Base-by-base conservation (phyloP, 1,140 invertebrate species). In the Pachyrhynchus sulphureomaculatus region DNA sequence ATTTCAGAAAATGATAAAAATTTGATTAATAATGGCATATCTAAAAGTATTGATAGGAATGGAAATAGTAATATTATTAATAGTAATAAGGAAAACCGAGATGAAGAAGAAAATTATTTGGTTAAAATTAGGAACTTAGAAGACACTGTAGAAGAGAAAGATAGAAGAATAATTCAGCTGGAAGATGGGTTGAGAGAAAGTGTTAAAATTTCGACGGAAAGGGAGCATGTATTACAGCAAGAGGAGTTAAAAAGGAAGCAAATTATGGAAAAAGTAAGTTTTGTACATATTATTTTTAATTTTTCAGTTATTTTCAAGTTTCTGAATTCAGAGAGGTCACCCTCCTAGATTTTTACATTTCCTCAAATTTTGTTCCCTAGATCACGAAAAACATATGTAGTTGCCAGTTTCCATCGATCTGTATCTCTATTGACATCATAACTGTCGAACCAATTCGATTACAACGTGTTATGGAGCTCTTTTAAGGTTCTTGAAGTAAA, bases 151-250 rank as follows among this genome's bases (percentile, higher is more conserved):
- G 60, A 64, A 21, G 57, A 66, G 24, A 63, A 66, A 26, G 64
- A 68, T 24, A 61, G 37, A 17, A 63, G 88, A 52, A 90, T 94
- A 64, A 81, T 88, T 65, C 89, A 93, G 76, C 74, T 95, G 39
- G 90, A 93, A 74, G 84, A 91, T 57, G 90, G 90, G 4, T 76
- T 94, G 20, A 82, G 85, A 58, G 84, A 87, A 68, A 86, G 83
- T 21, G 80, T 88, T 29, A 71, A 82, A 63, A 84, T 88, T 61
- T 82, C 84, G 12, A 81, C 82, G 1, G 84, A 88, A 53, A 77
- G 82, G 39, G 86, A 89, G 58, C 79, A 78, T 34, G 83, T 85
- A 64, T 79, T 87, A 21, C 82, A 82, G 64, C 72, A 80, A 42
- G 85, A 86, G 62, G 83, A 87, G 71, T 78, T 79, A 55, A 77